Evolutionary conservation across 2,113 vertebrate genomes (phyloP).

Genomic region (Tenebrosternarchus preto): DNA sequence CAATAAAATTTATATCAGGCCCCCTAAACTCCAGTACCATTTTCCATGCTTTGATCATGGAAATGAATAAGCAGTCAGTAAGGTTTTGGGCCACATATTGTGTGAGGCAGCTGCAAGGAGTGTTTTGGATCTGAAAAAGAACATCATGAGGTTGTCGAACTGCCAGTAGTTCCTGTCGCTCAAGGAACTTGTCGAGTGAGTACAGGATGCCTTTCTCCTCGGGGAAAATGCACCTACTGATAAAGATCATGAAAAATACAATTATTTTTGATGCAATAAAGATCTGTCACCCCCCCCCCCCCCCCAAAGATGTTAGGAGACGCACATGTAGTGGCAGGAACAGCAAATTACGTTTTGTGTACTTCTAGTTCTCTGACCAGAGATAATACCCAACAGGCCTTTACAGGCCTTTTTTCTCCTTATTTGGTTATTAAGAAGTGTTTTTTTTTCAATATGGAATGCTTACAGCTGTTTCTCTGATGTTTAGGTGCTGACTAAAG

Average conservation of each 20-base stretch:
- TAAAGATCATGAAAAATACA: not conserved
- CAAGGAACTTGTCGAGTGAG: not conserved
- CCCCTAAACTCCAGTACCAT: not conserved
- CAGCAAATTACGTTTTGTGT: too few relatives aligned
- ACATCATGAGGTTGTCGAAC: not conserved
- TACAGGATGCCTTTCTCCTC: not conserved
- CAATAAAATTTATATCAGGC: too few relatives aligned
- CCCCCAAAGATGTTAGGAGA: not conserved
- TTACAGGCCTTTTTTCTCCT: too few relatives aligned
- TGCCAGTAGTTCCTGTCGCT: not conserved
- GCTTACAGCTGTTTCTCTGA: not conserved
- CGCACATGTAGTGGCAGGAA: not conserved
- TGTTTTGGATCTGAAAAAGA: not conserved
- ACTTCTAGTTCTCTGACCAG: not conserved
- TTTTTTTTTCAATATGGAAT: not conserved
- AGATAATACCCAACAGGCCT: not conserved
- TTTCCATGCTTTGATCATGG: not conserved
- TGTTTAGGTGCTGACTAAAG: conserved; percentile 80
- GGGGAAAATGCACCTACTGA: not conserved
- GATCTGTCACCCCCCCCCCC: not conserved
- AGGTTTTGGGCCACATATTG: not conserved
- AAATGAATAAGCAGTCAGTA: not conserved
- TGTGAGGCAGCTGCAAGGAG: not conserved
- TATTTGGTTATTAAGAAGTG: not conserved
- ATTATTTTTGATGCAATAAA: not conserved